Percentiles rank a stretch among this genome's conserved stretches.
Evolutionary conservation across 1,140 invertebrate genomes (phyloP).

Genomic region (Potamilus streckersoni): DNA sequence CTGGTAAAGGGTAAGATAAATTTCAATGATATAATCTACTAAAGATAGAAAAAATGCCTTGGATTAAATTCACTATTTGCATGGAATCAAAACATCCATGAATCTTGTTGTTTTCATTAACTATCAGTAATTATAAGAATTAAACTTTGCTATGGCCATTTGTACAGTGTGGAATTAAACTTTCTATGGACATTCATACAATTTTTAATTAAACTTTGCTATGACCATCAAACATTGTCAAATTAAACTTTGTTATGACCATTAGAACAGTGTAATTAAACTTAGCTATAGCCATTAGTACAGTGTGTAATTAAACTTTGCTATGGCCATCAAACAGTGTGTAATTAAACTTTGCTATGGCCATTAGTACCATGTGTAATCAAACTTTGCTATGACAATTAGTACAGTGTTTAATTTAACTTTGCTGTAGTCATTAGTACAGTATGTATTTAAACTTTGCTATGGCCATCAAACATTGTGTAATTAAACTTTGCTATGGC

Average conservation of each 20-base stretch:
- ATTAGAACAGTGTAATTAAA: neutral
- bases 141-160: neutral
- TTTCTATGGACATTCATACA: no score
- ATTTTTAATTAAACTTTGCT: neutral
- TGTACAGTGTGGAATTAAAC: neutral
- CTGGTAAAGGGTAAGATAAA: conserved; percentile 50
- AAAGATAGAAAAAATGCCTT: no score
- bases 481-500: no score
- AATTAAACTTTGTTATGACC: neutral
- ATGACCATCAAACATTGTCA: neutral
- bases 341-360: neutral
- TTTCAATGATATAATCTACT: neutral
- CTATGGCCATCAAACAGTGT: neutral
- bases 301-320: neutral
- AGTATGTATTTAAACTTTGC: no score
- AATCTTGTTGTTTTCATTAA: neutral
- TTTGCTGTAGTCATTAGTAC: neutral
- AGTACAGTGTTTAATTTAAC: neutral
- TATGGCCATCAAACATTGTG: no score
- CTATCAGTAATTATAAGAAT: neutral
- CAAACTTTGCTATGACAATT: neutral
- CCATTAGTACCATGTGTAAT: neutral
- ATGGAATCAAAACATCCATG: no score
- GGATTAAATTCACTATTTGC: no score
- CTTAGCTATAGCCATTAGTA: neutral